phyloP scores from a whole-genome alignment of 2,797 vertebrate genomes.

The Anguilla obscura region DNA sequence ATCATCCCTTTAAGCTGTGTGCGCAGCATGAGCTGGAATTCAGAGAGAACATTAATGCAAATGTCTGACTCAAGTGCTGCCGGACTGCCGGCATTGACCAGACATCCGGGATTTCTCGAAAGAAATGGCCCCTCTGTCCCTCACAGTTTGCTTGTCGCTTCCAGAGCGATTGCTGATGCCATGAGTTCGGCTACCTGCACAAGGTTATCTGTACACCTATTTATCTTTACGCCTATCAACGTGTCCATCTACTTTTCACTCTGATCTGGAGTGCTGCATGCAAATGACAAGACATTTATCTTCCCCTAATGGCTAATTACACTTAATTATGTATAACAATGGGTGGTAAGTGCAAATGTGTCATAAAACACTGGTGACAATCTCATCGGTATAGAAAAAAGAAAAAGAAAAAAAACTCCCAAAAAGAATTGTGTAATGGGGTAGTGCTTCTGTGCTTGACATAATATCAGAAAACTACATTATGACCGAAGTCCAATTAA shows the following conservation, averaged over 20 bases:
- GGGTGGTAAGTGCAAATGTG: slow-evolving; percentile 4
- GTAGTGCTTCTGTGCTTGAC: not conserved
- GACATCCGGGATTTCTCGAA: not conserved
- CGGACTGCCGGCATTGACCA: not conserved
- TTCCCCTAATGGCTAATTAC: slow-evolving; percentile 11
- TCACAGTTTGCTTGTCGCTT: slow-evolving; percentile 32
- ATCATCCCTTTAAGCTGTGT: slow-evolving; percentile 1
- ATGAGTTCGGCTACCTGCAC: not conserved
- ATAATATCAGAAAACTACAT: not conserved
- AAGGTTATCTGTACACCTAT: not conserved
- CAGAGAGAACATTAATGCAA: slow-evolving; percentile 8
- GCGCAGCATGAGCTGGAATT: not conserved
- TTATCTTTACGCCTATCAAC: not conserved
- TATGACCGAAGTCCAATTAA: not conserved
- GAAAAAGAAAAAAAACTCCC: not conserved
- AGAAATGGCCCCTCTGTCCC: not conserved
- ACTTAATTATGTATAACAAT: slow-evolving; percentile 20
- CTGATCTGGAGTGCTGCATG: not conserved
- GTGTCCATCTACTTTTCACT: slow-evolving; percentile 3
- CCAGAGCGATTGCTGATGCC: slow-evolving; percentile 40
- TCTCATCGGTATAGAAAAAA: not conserved
- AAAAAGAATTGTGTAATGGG: not conserved
- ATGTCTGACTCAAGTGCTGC: not conserved
- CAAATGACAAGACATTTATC: slow-evolving; percentile 2
- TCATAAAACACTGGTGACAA: slow-evolving; percentile 23